A percentile compares a stretch with the other conserved stretches of the same genome.
phyloP scores from a whole-genome alignment of 1,140 invertebrate genomes.

The Eulimnadia texana region DNA sequence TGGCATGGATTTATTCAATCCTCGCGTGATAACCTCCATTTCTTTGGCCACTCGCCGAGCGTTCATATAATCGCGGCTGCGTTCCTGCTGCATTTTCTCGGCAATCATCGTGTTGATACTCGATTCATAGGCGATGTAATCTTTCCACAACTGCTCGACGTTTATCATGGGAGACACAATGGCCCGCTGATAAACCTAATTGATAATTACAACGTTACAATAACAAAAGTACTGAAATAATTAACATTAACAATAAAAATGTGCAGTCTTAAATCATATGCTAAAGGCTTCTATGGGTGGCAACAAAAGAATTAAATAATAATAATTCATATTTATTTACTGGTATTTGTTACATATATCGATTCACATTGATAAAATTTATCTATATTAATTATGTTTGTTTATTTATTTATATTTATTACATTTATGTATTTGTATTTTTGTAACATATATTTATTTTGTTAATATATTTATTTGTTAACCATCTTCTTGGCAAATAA shows the following conservation, averaged over 20 bases:
- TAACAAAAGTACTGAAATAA: too few relatives aligned
- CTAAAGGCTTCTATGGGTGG: too few relatives aligned
- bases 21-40: constrained; percentile 84
- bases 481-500: too few relatives aligned
- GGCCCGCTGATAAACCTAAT: constrained; percentile 77
- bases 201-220: constrained; percentile 8
- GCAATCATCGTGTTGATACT: constrained; percentile 94
- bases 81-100: constrained; percentile 73
- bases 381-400: too few relatives aligned
- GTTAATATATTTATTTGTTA: too few relatives aligned
- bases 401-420: too few relatives aligned
- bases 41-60: constrained; percentile 91
- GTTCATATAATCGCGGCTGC: constrained; percentile 93
- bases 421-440: too few relatives aligned
- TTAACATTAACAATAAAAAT: neutral
- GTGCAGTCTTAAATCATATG: neutral
- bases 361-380: too few relatives aligned
- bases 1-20: constrained; percentile 83
- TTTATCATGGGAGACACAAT: constrained; percentile 95
- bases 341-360: too few relatives aligned
- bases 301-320: too few relatives aligned
- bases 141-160: constrained; percentile 96
- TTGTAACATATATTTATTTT: too few relatives aligned
- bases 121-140: constrained; percentile 88
- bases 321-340: too few relatives aligned